phyloP scores from a whole-genome alignment of 2,888 invertebrate species.

The Andrena fulva region DNA sequence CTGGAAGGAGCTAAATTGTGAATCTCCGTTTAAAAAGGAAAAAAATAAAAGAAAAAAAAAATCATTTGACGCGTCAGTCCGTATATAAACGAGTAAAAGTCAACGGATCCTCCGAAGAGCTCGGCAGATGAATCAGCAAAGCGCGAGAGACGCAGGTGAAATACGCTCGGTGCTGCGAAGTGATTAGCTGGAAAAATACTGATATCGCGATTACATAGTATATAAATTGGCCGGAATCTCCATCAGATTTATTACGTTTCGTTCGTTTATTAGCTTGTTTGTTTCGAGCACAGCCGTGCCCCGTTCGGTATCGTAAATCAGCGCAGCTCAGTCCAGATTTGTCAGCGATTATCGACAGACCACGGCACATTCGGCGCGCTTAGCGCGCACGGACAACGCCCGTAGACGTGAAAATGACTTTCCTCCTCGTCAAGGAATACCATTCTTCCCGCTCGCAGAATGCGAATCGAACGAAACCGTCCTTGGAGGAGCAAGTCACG shows the following conservation, averaged over 20 bases:
- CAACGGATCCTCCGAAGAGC: background rate
- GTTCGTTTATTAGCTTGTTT: conserved; percentile 38
- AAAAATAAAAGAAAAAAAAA: background rate
- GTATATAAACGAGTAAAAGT: background rate
- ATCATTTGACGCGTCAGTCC: background rate
- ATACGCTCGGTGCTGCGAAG: background rate
- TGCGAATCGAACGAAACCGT: background rate
- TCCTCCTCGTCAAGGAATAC: conserved; percentile 9
- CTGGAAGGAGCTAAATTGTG: background rate
- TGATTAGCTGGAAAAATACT: conserved; percentile 23
- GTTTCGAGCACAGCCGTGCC: conserved; percentile 9
- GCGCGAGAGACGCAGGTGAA: background rate
- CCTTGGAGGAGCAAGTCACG: background rate
- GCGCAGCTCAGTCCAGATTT: conserved; percentile 4
- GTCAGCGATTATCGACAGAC: conserved; percentile 26
- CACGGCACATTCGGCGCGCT: too few species aligned
- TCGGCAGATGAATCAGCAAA: too few species aligned
- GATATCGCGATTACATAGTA: conserved; percentile 23
- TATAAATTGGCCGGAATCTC: conserved; percentile 27
- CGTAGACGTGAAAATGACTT: conserved; percentile 21
- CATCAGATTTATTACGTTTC: conserved; percentile 34
- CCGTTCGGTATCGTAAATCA: conserved; percentile 18
- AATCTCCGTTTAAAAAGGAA: too few species aligned
- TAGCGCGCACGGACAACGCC: background rate
- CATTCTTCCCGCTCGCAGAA: background rate